These are phyloP conservation scores for Molorchus minor DNA, from an alignment of 2,888 invertebrate genomes.

Conservation along the genomic window DNA sequence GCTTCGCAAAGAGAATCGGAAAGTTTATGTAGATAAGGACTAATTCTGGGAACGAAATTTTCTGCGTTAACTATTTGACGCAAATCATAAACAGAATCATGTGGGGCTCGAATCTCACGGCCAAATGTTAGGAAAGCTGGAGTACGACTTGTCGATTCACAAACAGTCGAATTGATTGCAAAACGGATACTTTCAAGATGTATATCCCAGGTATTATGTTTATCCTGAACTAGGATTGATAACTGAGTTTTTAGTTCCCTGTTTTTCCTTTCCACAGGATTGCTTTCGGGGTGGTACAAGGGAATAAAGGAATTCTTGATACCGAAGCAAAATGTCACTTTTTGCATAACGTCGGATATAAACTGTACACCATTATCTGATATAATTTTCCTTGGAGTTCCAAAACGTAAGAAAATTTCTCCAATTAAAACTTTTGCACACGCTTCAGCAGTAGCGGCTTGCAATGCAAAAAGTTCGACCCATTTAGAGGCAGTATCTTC, in stretches of 20 bases:
- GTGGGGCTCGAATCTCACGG: slow-evolving; percentile 24
- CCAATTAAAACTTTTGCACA: background rate
- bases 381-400: slow-evolving; percentile 4
- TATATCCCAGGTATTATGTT: slow-evolving; percentile 48
- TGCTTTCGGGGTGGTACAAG: slow-evolving; percentile 28
- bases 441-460: background rate
- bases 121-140: slow-evolving; percentile 49
- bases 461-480: slow-evolving; percentile 10
- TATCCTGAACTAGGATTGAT: slow-evolving; percentile 45
- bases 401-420: slow-evolving; percentile 5
- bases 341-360: background rate
- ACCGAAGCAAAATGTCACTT: slow-evolving; percentile 5
- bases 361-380: slow-evolving; percentile 17
- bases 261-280: slow-evolving; percentile 41
- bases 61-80: slow-evolving; percentile 21
- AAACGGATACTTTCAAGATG: slow-evolving; percentile 47
- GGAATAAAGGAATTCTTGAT: slow-evolving; percentile 14
- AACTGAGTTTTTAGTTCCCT: slow-evolving; percentile 53
- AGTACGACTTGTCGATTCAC: slow-evolving; percentile 40
- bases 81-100: slow-evolving; percentile 39
- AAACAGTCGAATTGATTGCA: slow-evolving; percentile 53
- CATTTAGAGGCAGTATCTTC: slow-evolving; percentile 12
- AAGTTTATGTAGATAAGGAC: slow-evolving; percentile 23
- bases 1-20: slow-evolving; percentile 27
- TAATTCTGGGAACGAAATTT: slow-evolving; percentile 30